Base-by-base conservation (phyloP, 2,888 invertebrate genomes). In the Poecilus cupreus region DNA sequence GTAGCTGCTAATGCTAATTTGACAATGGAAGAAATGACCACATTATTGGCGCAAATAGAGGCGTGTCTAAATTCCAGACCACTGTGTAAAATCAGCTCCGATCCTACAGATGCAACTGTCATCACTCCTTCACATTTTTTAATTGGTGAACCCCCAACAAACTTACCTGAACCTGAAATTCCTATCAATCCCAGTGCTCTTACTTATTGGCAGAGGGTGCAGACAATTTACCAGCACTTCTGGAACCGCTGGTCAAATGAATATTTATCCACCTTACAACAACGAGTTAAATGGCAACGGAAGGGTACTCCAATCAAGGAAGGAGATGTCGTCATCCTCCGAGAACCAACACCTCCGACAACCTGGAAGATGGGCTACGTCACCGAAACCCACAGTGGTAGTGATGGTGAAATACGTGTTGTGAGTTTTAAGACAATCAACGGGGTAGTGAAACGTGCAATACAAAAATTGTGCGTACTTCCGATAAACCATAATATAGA, bases 1-100 rank as follows among this genome's bases (percentile, higher is more conserved):
- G 37, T 37, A 64, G 64, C 64, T 10, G 32, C 4, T 37, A 64
- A 64, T 32, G 37, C 64, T 8, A 24, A 80, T n/a, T 77, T 85
- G 2, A 85, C 83, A 0, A 84, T 83, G 16, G 85, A 86, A 77
- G 84, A 86, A 72, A 81, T 84, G 1, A 82, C 72, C 49, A 84
- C 81, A 2, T 76, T 83, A 4, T 54, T 77, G 0, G 75, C 74
- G 6, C 76, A 83, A 39, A 81, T 83, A 18, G 83, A 83, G 43
- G 70, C 82, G 1, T 79, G 81, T 10, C 24, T 83, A 6, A 83
- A 83, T 39, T 83, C 82, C 2, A 43, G 83, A 20, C 82, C 83
- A 1, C 37, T 83, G 11, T 80, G 80, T 22, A 68, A 83, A 1
- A 13, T 84, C 0, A 83, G 83, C 4, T 43, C 82, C 1, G 83